Evolutionary conservation across 2,888 invertebrate genomes (phyloP), one percentile per base, ranked within the genome.

Genomic region (Cataglyphis cursor): DNA sequence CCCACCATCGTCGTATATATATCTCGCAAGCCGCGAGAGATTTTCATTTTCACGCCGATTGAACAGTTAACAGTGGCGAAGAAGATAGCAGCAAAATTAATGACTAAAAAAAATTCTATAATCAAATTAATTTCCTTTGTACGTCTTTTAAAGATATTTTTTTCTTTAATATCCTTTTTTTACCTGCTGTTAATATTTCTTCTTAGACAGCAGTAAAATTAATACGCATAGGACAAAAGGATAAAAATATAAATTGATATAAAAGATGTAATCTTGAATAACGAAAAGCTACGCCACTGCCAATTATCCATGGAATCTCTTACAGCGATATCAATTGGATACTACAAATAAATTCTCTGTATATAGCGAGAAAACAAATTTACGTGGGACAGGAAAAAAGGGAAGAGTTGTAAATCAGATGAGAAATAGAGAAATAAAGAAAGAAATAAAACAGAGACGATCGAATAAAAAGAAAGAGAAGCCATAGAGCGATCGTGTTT

Each of bases 281-380:
- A 0, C 0, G 28, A 70, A 51, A 38, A 2, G 15, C 38, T 57
- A 72, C 0, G 28, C 10, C 38, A 28, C 1, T 73, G 54, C 9
- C 57, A 54, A 51, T 65, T 48, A 59, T 74, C 75, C 68, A 87
- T 72, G 78, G 66, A 35, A 70, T 66, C 62, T 65, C 73, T 73
- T 80, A 66, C 66, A 83, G 78, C 82, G 82, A 82, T 76, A 86
- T 88, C 82, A 85, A 83, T 57, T 35, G 82, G 81, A 83, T 62
- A 76, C 61, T 82, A 83, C 84, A 41, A 48, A 48, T 48, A 48
- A 48, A 68, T 24, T 76, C 64, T 76, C 74, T 85, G 81, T 44
- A 44, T 65, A 24, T 31, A 38, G 18, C 18, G 81, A 81, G 83
- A 80, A 84, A 84, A 81, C 78, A 86, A 88, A 84, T 83, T 80